Base-by-base conservation (phyloP, 1,140 invertebrate genomes). In the Stratiolaelaps scimitus region DNA sequence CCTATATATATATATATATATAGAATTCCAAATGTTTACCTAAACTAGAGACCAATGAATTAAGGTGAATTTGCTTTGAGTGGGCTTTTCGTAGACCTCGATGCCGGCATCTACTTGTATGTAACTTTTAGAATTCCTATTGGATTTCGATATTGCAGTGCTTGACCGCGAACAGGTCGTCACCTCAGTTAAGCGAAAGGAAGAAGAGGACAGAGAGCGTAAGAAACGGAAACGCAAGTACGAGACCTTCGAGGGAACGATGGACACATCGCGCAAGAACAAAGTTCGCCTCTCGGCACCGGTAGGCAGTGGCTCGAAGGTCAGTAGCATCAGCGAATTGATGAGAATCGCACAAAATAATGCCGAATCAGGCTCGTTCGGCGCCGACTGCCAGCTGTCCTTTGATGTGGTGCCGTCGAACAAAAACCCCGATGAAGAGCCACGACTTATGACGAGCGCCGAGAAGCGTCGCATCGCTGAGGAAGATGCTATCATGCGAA, bases 141-240 rank as follows among this genome's bases (percentile, higher is more conserved):
- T n/a, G n/a, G n/a, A 10, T 40, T 40, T 10, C 10, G 34, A 40
- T 40, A 48, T 48, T 48, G 7, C 53, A 60, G 53, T 23, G 17
- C 53, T 17, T 20, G 53, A 60, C 53, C 1, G 15, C 13, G 26
- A 60, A 26, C 2, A 60, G 26, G 53, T 60, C 23, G 26, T 60
- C 15, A 15, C 17, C 4, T 60, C 53, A 15, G 34, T 60, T 34
- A 60, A 60, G 53, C 2, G 17, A 1, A 60, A 60, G 23, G 53
- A 60, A 26, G 26, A 60, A 26, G 15, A 60, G 34, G 53, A 17
- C 15, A 26, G 34, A 60, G 53, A 60, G 26, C 26, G 34, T 17
- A 23, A 60, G 26, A 60, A 60, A 23, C 53, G 53, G 26, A 60
- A 60, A 23, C 53, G 53, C 17, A 60, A 60, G 53, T 60, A 60